These are phyloP conservation scores for Plutella xylostella DNA, from an alignment of 2,888 invertebrate species.

Conservation along the genomic window DNA sequence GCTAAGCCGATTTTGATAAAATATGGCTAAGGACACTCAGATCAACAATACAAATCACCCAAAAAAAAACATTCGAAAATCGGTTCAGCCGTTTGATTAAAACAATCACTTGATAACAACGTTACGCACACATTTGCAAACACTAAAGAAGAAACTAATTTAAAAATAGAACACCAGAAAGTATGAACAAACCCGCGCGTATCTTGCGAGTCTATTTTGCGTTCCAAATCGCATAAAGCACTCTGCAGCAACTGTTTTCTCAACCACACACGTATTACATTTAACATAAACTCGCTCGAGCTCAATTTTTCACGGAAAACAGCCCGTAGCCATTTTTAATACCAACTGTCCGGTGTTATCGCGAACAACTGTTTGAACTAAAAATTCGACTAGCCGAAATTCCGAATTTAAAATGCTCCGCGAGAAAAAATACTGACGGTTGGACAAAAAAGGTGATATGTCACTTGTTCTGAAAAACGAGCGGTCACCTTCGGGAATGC, in stretches of 20 bases:
- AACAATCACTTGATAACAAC: too few relatives aligned
- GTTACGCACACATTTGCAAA: too few relatives aligned
- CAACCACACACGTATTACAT: neutral
- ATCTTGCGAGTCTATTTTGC: too few relatives aligned
- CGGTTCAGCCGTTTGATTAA: too few relatives aligned
- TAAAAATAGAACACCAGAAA: too few relatives aligned
- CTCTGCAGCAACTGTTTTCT: neutral
- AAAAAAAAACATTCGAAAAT: too few relatives aligned
- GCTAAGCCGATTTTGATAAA: too few relatives aligned
- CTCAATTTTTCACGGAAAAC: conserved; percentile 26
- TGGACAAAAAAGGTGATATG: conserved; percentile 32
- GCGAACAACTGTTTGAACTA: conserved; percentile 28
- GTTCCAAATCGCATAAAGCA: neutral
- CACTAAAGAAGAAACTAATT: too few relatives aligned
- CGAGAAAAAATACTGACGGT: conserved; percentile 16
- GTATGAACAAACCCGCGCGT: too few relatives aligned
- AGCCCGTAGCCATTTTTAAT: conserved; percentile 31
- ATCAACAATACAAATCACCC: too few relatives aligned
- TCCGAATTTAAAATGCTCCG: conserved; percentile 20
- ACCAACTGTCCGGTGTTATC: conserved; percentile 34
- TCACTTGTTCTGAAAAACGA: conserved; percentile 37
- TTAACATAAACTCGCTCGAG: conserved; percentile 1
- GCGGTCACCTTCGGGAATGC: conserved; percentile 15
- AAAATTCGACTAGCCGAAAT: conserved; percentile 17
- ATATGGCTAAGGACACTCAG: too few relatives aligned